Conservation (phyloP, 2,113 vertebrate species). For the Amphilophus citrinellus region DNA sequence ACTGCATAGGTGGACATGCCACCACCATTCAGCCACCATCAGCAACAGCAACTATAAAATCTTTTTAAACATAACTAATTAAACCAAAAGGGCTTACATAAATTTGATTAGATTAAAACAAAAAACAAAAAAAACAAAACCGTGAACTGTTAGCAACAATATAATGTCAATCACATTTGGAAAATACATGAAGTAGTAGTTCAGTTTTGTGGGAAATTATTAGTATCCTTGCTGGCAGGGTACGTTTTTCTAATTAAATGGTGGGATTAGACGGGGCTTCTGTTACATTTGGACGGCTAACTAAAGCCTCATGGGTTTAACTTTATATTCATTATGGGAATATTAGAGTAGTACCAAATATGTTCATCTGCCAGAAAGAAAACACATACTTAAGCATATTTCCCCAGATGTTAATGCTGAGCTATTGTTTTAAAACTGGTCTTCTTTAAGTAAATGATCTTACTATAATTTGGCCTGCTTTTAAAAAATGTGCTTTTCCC, state of each 20-base stretch:
- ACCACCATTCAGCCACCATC: too few species aligned
- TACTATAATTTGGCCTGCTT: background rate
- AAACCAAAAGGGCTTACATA: too few species aligned
- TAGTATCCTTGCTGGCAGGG: too few species aligned
- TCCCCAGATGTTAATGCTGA: background rate
- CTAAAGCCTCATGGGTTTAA: background rate
- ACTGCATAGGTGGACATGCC: too few species aligned
- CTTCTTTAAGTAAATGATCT: background rate
- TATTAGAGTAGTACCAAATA: background rate
- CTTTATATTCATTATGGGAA: background rate
- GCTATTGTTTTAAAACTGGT: background rate
- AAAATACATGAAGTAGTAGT: too few species aligned
- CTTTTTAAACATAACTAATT: background rate
- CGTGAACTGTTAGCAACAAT: background rate
- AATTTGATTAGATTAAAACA: too few species aligned
- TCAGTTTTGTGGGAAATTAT: too few species aligned
- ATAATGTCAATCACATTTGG: background rate
- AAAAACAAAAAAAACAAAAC: too few species aligned
- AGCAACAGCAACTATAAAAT: too few species aligned
- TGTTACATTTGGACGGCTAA: too few species aligned
- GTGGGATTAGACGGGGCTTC: too few species aligned
- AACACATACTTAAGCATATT: background rate
- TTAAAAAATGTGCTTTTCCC: background rate
- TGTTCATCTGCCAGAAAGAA: background rate
- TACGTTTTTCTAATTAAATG: too few species aligned